A percentile compares a stretch with the other conserved stretches of the same genome.
Conservation (phyloP, 92 coral and sea anemone species). For the Porites cylindrica region DNA sequence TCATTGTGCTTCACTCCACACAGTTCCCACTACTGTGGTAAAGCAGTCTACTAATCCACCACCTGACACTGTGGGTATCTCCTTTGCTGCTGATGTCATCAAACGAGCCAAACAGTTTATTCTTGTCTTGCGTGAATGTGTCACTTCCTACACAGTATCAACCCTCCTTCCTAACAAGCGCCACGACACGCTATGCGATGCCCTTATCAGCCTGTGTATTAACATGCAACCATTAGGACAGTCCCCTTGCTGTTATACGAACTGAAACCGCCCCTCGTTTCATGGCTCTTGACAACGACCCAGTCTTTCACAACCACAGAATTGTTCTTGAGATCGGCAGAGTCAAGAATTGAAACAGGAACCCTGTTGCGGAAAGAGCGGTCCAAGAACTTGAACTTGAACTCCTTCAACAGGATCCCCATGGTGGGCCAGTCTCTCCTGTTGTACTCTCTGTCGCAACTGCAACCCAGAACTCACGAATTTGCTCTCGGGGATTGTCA, state of each 20-base stretch:
- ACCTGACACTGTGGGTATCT: not conserved
- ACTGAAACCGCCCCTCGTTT: not conserved
- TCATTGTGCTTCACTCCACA: too few relatives aligned
- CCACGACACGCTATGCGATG: too few relatives aligned
- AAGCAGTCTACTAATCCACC: too few relatives aligned
- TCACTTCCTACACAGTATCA: not conserved
- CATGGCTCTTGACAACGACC: not conserved
- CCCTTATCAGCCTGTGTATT: not conserved
- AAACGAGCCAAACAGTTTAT: not conserved
- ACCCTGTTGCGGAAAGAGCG: too few relatives aligned
- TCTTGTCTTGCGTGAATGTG: not conserved
- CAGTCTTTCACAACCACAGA: not conserved
- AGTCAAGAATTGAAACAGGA: too few relatives aligned
- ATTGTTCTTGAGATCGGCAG: too few relatives aligned
- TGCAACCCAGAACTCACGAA: not conserved
- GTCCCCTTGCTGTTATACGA: not conserved
- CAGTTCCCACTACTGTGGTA: not conserved
- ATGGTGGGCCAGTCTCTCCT: not conserved
- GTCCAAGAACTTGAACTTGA: too few relatives aligned
- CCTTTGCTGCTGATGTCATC: constrained; percentile 2
- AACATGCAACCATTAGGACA: not conserved
- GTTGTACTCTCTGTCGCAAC: not conserved
- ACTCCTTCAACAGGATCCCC: too few relatives aligned
- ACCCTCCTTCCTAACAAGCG: not conserved
- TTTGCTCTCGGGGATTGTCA: not conserved